A percentile compares a stretch with the other conserved stretches of the same genome.
Conservation (phyloP, 2,113 vertebrate species). For the Myotis davidii region DNA sequence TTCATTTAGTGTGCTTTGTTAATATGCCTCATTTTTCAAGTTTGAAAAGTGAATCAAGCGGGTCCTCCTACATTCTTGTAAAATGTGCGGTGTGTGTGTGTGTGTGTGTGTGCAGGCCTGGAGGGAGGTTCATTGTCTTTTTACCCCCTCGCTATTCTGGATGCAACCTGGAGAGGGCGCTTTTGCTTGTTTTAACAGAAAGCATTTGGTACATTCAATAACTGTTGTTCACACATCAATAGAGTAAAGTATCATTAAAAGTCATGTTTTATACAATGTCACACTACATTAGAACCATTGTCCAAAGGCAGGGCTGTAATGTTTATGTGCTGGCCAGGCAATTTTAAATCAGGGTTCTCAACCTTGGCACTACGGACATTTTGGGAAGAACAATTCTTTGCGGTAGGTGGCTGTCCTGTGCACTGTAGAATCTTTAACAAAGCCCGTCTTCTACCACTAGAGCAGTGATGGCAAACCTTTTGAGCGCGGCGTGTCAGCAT, state of each 20-base stretch:
- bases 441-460: not conserved
- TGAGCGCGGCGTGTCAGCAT: too few species aligned
- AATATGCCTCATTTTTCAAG: conserved; percentile 82
- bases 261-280: not conserved
- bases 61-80: conserved; percentile 73
- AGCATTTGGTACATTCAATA: not conserved
- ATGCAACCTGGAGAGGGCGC: not conserved
- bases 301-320: not conserved
- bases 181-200: not conserved
- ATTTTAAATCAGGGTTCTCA: not conserved
- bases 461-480: too few species aligned
- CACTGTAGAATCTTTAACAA: not conserved
- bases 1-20: conserved; percentile 80
- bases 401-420: not conserved
- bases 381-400: not conserved
- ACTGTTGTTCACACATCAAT: not conserved
- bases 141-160: not conserved
- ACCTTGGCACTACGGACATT: not conserved
- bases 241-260: not conserved
- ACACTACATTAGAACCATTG: not conserved
- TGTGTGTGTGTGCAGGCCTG: not conserved
- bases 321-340: not conserved
- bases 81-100: not conserved
- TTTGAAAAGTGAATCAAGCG: conserved; percentile 78
- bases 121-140: not conserved